Evolutionary conservation across 2,113 vertebrate species (phyloP).

Genomic region (Carassius gibelio): DNA sequence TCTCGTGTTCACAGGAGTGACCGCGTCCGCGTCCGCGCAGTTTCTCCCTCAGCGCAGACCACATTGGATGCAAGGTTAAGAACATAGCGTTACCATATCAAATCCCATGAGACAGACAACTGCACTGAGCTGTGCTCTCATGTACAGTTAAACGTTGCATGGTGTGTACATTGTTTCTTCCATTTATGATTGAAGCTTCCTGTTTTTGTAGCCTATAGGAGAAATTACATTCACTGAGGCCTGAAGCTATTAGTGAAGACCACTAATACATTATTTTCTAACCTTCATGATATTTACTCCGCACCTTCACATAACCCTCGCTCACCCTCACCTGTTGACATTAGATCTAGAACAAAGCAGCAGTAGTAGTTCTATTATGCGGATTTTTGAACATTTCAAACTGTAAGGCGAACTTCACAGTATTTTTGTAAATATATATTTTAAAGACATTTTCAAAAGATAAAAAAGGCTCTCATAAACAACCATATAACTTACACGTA

Average conservation of each 20-base stretch:
- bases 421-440: neutral
- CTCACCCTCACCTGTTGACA: neutral
- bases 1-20: neutral
- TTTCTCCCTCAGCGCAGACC: constrained; percentile 9
- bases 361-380: neutral
- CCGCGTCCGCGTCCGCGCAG: neutral
- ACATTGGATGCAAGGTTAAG: neutral
- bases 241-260: neutral
- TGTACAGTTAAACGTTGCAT: neutral
- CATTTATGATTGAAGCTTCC: neutral
- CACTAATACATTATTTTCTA: neutral
- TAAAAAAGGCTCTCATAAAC: too few relatives aligned
- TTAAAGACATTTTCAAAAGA: too few relatives aligned
- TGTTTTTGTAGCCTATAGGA: neutral
- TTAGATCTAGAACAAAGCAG: neutral
- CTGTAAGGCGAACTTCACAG: neutral
- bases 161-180: too few relatives aligned
- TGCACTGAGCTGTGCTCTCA: neutral
- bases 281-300: neutral
- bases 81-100: neutral
- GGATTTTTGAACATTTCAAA: neutral
- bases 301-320: neutral
- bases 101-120: neutral
- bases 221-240: neutral
- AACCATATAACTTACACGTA: neutral